Conservation (phyloP, 2,888 invertebrate species). For the Eurois occulta region DNA sequence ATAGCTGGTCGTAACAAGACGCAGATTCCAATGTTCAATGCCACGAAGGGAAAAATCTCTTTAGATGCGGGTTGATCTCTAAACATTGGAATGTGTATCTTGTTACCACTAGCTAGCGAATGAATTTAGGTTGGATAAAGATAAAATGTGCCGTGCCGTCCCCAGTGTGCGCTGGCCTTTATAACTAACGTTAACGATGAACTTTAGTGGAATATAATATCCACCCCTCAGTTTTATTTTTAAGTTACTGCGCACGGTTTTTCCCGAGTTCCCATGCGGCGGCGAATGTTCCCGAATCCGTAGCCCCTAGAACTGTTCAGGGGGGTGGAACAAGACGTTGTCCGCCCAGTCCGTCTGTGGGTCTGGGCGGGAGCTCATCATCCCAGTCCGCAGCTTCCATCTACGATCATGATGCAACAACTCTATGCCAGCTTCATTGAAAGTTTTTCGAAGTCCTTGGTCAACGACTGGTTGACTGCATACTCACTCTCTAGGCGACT, state of each 20-base stretch:
- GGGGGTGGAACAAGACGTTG: neutral
- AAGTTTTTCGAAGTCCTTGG: neutral
- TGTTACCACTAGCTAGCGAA: too few relatives aligned
- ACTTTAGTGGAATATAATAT: slow-evolving; percentile 1
- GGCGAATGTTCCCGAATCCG: neutral
- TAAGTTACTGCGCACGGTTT: neutral
- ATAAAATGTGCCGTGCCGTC: neutral
- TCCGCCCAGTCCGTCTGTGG: neutral
- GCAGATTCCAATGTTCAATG: neutral
- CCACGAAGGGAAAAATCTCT: too few relatives aligned
- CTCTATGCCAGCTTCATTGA: neutral
- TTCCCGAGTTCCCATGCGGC: neutral
- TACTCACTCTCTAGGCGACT: slow-evolving; percentile 92
- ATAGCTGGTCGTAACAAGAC: neutral
- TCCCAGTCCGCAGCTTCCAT: neutral
- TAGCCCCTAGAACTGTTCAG: neutral
- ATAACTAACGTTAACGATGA: neutral
- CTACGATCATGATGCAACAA: neutral
- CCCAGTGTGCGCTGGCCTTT: neutral
- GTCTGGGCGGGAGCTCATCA: neutral
- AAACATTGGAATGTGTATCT: too few relatives aligned
- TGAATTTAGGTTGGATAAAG: neutral
- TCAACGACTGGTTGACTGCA: neutral
- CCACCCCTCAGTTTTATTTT: neutral
- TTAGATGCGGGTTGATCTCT: too few relatives aligned